Percentiles rank a stretch among this genome's conserved stretches.
These are phyloP conservation scores for Pachypeltis micranthus DNA, from an alignment of 1,140 invertebrate species.

Conservation along the genomic window DNA sequence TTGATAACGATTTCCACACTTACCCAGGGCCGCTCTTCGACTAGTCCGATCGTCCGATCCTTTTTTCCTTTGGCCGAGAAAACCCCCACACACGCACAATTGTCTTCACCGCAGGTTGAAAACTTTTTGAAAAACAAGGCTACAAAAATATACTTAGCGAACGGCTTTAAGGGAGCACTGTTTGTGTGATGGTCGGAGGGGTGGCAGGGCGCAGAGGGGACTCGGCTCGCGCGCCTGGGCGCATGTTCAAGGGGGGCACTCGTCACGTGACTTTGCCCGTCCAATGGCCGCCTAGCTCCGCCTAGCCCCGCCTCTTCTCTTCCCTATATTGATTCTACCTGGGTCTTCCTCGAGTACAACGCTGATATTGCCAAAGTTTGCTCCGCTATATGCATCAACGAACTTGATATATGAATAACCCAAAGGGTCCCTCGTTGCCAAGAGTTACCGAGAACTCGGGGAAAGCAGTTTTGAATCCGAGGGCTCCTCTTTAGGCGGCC, in stretches of 20 bases:
- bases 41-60: neutral
- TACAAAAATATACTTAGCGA: constrained; percentile 13
- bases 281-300: neutral
- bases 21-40: neutral
- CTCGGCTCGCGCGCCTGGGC: neutral
- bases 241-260: neutral
- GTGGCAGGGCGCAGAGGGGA: neutral
- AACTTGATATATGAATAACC: constrained; percentile 12
- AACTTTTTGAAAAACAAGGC: constrained; percentile 13
- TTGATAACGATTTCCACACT: neutral
- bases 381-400: constrained; percentile 11
- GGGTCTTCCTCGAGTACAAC: neutral
- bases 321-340: neutral
- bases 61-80: neutral
- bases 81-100: constrained; percentile 7
- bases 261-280: neutral
- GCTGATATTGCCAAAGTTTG: constrained; percentile 9
- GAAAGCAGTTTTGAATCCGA: too few relatives aligned
- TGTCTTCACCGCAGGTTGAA: constrained; percentile 1
- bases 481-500: too few relatives aligned
- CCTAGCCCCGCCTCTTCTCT: constrained; percentile 3
- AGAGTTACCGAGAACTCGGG: neutral
- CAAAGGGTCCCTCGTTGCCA: neutral
- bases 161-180: constrained; percentile 11
- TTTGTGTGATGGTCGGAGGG: constrained; percentile 11